Evolutionary conservation across 2,888 invertebrate genomes (phyloP).

Genomic region (Ferrisia virgata): DNA sequence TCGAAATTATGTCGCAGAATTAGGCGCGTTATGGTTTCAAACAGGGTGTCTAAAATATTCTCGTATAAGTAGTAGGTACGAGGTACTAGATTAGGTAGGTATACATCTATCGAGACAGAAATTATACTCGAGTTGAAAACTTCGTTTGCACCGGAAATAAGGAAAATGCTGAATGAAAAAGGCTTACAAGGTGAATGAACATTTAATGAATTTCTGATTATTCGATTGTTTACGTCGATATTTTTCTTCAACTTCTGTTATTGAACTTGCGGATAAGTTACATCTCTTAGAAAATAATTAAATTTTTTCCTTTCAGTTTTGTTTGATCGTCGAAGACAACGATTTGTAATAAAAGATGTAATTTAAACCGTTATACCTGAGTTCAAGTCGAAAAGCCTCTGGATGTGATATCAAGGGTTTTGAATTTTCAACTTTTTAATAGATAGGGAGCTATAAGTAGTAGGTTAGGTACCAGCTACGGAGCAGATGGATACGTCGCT

Average conservation of each 20-base stretch:
- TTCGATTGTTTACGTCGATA: neutral
- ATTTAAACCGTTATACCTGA: neutral
- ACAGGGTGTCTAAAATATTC: slow-evolving; percentile 6
- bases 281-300: neutral
- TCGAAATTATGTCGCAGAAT: slow-evolving; percentile 6
- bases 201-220: slow-evolving; percentile 12
- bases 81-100: too few species aligned
- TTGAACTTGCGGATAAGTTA: neutral
- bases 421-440: neutral
- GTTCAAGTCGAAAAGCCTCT: neutral
- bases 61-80: too few species aligned
- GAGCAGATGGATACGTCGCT: too few species aligned
- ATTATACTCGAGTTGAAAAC: neutral
- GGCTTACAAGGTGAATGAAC: neutral
- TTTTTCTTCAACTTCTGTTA: neutral
- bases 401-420: neutral
- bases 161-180: neutral
- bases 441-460: too few species aligned
- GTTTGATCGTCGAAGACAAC: neutral
- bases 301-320: neutral
- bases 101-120: neutral
- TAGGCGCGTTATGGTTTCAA: neutral
- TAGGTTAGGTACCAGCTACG: too few species aligned
- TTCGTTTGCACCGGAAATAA: neutral
- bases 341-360: neutral